phyloP scores from a whole-genome alignment of 2,888 invertebrate genomes.

The Dasysyrphus tricinctus region DNA sequence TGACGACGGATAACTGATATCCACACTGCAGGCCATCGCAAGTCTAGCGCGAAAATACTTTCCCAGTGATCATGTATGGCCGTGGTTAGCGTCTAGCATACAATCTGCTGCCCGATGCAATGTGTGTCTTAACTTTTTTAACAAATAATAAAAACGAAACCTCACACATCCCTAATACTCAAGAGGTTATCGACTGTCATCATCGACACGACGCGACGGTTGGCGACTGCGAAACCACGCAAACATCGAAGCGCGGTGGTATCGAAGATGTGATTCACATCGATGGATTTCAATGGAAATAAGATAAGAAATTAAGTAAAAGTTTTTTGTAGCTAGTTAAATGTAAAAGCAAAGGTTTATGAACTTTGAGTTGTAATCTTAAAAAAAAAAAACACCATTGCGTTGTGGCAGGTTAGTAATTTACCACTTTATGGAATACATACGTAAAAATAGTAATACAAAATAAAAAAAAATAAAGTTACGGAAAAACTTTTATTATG shows the following conservation, averaged over 20 bases:
- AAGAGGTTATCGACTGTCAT: constrained; percentile 59
- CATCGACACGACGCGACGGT: background rate
- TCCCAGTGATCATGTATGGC: constrained; percentile 43
- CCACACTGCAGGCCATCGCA: background rate
- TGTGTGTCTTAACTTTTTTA: constrained; percentile 5
- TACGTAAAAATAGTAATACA: too few relatives aligned
- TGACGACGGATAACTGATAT: constrained; percentile 52
- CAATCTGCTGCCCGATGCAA: background rate
- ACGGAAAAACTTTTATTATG: too few relatives aligned
- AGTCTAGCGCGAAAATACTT: constrained; percentile 54
- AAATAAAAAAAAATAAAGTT: too few relatives aligned
- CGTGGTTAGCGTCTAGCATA: constrained; percentile 1
- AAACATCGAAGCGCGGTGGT: constrained; percentile 22
- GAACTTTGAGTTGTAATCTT: background rate
- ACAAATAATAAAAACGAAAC: constrained; percentile 34
- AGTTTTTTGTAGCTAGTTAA: constrained; percentile 33
- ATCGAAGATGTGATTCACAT: constrained; percentile 47
- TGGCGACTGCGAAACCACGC: background rate
- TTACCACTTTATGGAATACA: background rate
- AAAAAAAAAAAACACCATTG: background rate
- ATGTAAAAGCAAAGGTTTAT: constrained; percentile 10
- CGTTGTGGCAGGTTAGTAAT: background rate
- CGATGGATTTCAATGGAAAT: constrained; percentile 29
- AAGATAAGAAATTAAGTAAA: constrained; percentile 49
- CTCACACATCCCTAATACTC: constrained; percentile 28